Evolutionary conservation across 2,797 vertebrate genomes (phyloP).

Genomic region (Pteronotus mesoamericanus): DNA sequence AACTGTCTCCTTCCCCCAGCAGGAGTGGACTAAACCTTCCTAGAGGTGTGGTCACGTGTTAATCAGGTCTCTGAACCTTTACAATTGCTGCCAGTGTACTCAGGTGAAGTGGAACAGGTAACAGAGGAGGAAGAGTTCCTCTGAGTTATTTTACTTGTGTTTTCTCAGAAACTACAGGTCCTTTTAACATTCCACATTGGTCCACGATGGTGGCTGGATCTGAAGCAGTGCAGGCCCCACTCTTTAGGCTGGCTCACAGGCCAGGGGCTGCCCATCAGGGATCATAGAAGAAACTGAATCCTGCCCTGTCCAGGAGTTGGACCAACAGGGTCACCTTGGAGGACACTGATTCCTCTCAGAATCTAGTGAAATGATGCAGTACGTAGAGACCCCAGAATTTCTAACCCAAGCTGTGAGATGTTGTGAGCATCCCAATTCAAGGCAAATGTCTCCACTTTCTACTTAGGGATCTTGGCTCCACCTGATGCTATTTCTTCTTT

Average conservation of each 20-base stretch:
- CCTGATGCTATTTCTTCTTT: not conserved
- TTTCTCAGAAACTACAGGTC: not conserved
- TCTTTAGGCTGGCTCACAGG: not conserved
- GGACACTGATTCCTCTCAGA: not conserved
- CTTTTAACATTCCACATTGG: not conserved
- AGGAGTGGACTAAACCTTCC: not conserved
- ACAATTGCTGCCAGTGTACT: not conserved
- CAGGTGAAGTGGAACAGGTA: not conserved
- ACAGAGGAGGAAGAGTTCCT: not conserved
- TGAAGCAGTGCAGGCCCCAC: not conserved
- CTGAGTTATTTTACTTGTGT: not conserved
- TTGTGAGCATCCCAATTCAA: not conserved
- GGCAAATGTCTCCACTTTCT: not conserved
- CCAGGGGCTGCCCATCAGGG: not conserved
- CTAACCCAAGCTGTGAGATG: not conserved
- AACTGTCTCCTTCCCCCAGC: not conserved
- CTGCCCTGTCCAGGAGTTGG: not conserved
- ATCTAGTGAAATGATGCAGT: not conserved
- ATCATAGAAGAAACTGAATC: not conserved
- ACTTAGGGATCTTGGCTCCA: not conserved
- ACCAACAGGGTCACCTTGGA: not conserved
- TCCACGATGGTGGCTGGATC: not conserved
- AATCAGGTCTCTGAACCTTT: not conserved
- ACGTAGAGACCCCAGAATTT: not conserved
- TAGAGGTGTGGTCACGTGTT: not conserved